phyloP scores from a whole-genome alignment of 35 echinoderm and acorn worm genomes.

The Ophioderma brevispina region DNA sequence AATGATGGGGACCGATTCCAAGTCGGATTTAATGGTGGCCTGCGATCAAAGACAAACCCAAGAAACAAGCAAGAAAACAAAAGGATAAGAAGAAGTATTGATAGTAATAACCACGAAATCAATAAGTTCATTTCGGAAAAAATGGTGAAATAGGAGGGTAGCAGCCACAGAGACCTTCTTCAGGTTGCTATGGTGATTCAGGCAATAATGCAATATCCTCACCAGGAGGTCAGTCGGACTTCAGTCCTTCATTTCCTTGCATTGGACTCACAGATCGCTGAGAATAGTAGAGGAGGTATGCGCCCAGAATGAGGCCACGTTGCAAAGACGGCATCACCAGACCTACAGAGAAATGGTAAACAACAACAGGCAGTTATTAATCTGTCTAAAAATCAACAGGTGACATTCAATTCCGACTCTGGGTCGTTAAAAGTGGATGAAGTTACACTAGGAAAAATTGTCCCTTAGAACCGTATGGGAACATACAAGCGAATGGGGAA shows the following conservation, averaged over 20 bases:
- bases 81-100: no score
- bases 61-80: no score
- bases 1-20: background rate
- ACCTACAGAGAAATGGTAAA: background rate
- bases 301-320: conserved; percentile 62
- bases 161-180: no score
- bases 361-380: no score
- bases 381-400: background rate
- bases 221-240: background rate
- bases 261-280: conserved; percentile 70
- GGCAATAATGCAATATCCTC: background rate
- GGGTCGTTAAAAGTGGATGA: background rate
- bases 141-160: no score
- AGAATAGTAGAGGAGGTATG: conserved; percentile 63
- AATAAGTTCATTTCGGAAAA: no score
- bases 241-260: conserved; percentile 55
- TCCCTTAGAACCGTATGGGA: background rate
- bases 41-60: no score
- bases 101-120: no score
- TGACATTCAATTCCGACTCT: background rate
- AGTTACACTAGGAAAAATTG: background rate
- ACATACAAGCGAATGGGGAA: background rate
- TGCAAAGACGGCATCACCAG: conserved; percentile 73
- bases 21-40: no score
- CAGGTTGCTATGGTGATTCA: background rate